Base-by-base conservation (phyloP, 2,797 vertebrate genomes). In the Sebastes melanostomus region DNA sequence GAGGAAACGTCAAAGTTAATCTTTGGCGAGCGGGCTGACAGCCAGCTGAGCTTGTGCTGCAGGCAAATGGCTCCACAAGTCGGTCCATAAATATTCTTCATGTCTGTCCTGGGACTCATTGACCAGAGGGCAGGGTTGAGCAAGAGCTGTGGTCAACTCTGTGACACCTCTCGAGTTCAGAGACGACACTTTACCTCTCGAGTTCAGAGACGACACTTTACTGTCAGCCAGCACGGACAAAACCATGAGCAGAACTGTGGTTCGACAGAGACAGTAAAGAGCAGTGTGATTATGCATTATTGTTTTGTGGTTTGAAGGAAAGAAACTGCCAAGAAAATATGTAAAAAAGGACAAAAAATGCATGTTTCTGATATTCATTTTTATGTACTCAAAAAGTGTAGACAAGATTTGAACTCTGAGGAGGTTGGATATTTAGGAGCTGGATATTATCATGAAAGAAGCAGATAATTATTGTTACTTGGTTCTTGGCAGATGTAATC, bases 1-100 rank as follows among this genome's bases (percentile, higher is more conserved):
- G 74, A 63, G 83, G 76, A 88, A 85, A 90, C 60, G 77, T 93
- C 93, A 91, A 82, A 91, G 88, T 88, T 90, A 92, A 95, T 95
- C 87, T 91, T 87, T 62, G 38, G 74, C 22, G 74, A 85, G 82
- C 75, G 62, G 86, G 72, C 67, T 3, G 55, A 77, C 69, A 34
- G 80, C 83, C 81, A 81, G 78, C 77, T 91, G 77, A 61, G 82
- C 80, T 75, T 76, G 70, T 75, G 78, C 86, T 86, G 78, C 77
- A 82, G 84, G 81, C 73, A 73, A 88, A 86, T 27, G 72, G 56
- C 70, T 84, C 55, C 68, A 72, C 83, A 59, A 88, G 85, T 91
- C 78, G 77, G 78, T 74, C 88, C 82, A 92, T 92, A 92, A 93
- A 94, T 92, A 88, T 80, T 89, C 82, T 86, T 88, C 76, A 91